Percentiles rank a stretch among this genome's conserved stretches.
Conservation (phyloP, 2,113 vertebrate genomes). For the Vulpes vulpes region DNA sequence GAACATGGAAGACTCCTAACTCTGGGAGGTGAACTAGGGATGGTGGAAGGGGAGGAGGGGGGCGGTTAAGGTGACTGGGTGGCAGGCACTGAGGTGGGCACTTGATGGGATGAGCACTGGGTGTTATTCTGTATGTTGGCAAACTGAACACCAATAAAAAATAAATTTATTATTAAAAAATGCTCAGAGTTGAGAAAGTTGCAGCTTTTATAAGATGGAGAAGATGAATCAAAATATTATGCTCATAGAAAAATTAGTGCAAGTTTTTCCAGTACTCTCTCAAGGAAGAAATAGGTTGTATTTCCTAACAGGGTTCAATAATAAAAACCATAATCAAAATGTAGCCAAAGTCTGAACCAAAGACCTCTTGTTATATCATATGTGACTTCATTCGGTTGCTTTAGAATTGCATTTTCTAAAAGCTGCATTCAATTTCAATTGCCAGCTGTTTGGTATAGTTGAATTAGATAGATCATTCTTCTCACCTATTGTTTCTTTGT, state of each 20-base stretch:
- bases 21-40: no score
- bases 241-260: conserved; percentile 25
- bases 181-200: conserved; percentile 48
- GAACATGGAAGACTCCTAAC: no score
- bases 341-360: conserved; percentile 65
- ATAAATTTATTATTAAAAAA: no score
- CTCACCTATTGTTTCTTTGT: conserved; percentile 68
- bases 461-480: conserved; percentile 60
- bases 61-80: no score
- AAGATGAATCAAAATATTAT: conserved; percentile 26
- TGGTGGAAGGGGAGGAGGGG: no score
- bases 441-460: conserved; percentile 69
- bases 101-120: no score
- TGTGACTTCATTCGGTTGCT: conserved; percentile 62
- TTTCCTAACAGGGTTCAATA: conserved; percentile 61
- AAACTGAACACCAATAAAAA: no score
- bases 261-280: conserved; percentile 54
- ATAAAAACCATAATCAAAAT: conserved; percentile 68
- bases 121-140: no score
- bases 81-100: no score
- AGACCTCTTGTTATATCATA: conserved; percentile 64
- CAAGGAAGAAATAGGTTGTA: conserved; percentile 56
- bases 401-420: conserved; percentile 71
- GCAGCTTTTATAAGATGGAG: not conserved
- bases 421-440: conserved; percentile 76